Percentiles rank a stretch among this genome's conserved stretches.
phyloP scores from a whole-genome alignment of 2,113 vertebrate genomes.

The Lynx canadensis region DNA sequence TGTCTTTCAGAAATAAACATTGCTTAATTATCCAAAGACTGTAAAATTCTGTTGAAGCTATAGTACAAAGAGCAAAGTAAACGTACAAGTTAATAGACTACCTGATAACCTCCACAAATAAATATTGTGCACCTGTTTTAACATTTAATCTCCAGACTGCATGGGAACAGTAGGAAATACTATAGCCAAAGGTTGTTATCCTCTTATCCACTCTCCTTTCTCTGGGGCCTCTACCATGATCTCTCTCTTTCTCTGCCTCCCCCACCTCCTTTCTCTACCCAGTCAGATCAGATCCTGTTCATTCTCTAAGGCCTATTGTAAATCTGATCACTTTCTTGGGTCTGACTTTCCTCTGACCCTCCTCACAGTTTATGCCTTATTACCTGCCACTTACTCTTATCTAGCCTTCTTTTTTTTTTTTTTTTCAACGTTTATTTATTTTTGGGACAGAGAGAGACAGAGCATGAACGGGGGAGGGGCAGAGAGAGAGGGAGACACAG shows the following conservation, averaged over 20 bases:
- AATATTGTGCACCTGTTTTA: constrained; percentile 42
- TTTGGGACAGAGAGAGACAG: too few relatives aligned
- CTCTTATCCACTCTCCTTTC: not conserved
- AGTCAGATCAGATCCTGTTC: not conserved
- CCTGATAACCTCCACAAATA: constrained; percentile 35
- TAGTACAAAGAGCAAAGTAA: constrained; percentile 48
- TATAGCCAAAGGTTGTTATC: not conserved
- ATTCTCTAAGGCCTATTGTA: not conserved
- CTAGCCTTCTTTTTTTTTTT: not conserved
- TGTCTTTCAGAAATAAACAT: constrained; percentile 3
- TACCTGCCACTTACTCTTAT: not conserved
- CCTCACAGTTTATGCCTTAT: not conserved
- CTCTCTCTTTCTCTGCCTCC: not conserved
- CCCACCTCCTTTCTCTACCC: accelerated
- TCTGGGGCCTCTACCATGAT: not conserved
- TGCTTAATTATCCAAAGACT: constrained; percentile 26
- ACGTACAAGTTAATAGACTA: constrained; percentile 65
- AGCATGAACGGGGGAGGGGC: too few relatives aligned
- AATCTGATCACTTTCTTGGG: not conserved
- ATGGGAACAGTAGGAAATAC: not conserved
- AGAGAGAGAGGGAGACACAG: too few relatives aligned
- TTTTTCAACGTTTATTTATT: too few relatives aligned
- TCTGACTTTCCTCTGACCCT: not conserved
- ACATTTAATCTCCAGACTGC: not conserved
- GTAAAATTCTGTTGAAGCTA: not conserved